Conservation (phyloP, 2,888 invertebrate genomes). For the Pseudococcus viburni region DNA sequence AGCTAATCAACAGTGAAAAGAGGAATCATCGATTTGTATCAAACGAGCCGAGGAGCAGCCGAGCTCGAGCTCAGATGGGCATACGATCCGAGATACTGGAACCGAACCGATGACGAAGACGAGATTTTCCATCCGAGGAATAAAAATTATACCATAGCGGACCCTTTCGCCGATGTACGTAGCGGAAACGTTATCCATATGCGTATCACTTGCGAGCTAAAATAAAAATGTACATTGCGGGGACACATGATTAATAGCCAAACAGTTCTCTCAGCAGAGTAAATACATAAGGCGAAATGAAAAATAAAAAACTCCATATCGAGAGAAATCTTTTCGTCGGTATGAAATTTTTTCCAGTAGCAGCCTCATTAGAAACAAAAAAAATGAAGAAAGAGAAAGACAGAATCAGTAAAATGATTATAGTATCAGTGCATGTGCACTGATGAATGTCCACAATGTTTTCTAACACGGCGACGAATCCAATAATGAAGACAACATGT, state of each 20-base stretch:
- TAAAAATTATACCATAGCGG: conserved; percentile 31
- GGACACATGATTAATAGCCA: conserved; percentile 28
- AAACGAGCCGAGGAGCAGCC: background rate
- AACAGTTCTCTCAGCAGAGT: background rate
- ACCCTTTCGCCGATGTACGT: background rate
- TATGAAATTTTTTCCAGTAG: conserved; percentile 37
- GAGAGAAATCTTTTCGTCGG: conserved; percentile 24
- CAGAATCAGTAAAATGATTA: conserved; percentile 9
- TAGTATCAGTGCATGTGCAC: conserved; percentile 29
- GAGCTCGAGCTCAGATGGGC: background rate
- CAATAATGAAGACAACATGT: conserved; percentile 53
- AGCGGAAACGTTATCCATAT: conserved; percentile 43
- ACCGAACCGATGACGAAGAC: background rate
- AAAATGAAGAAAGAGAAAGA: background rate
- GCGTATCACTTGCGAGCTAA: conserved; percentile 28
- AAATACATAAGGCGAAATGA: background rate
- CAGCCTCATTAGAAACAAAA: conserved; percentile 40
- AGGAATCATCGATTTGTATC: conserved; percentile 27
- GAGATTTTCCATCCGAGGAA: conserved; percentile 18
- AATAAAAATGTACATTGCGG: background rate
- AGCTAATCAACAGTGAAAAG: conserved; percentile 55
- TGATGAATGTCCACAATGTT: conserved; percentile 20
- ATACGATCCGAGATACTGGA: background rate
- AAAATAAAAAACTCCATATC: conserved; percentile 12
- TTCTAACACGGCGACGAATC: conserved; percentile 10